Conservation (phyloP, 2,113 vertebrate genomes). For the Pseudopipra pipra region DNA sequence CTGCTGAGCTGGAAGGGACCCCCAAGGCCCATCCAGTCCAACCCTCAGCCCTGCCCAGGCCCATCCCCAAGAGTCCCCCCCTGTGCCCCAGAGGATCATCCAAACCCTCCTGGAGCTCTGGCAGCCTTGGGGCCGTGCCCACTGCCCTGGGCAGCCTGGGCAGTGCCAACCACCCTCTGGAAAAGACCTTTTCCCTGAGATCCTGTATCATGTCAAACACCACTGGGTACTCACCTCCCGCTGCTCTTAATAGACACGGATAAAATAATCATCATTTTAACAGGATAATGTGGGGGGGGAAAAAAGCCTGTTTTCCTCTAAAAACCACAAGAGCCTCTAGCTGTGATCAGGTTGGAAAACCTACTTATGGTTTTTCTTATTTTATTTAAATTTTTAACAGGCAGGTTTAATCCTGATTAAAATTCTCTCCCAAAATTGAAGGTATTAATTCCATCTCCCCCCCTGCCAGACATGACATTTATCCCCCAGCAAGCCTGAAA, state of each 20-base stretch:
- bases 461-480: background rate
- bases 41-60: too few relatives aligned
- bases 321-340: background rate
- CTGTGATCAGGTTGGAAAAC: background rate
- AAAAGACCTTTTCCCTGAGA: too few relatives aligned
- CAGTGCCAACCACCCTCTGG: background rate
- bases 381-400: background rate
- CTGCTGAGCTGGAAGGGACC: too few relatives aligned
- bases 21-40: too few relatives aligned
- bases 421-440: background rate
- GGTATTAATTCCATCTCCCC: background rate
- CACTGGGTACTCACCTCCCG: background rate
- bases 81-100: background rate
- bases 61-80: too few relatives aligned
- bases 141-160: background rate
- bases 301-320: background rate
- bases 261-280: background rate
- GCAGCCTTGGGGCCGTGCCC: background rate
- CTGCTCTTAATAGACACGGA: background rate
- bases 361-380: background rate
- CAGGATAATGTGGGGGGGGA: background rate
- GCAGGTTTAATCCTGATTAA: background rate
- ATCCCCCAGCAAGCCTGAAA: constrained; percentile 8
- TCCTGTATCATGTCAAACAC: background rate
- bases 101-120: background rate